phyloP scores from a whole-genome alignment of 2,113 vertebrate species.

The Poeciliopsis turrubarensis region DNA sequence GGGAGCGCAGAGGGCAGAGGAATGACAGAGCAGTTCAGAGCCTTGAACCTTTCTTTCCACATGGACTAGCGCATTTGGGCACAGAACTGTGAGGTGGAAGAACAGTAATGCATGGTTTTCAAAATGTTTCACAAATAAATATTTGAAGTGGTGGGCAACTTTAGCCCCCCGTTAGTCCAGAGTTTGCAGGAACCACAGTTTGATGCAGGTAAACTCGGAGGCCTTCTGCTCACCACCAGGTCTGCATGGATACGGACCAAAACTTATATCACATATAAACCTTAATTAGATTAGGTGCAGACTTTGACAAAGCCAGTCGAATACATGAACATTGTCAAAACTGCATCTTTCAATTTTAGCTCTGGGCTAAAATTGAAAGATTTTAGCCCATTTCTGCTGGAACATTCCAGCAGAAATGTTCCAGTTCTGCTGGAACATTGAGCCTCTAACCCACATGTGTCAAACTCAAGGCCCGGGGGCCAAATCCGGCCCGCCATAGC shows the following conservation, averaged over 20 bases:
- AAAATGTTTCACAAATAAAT: not conserved
- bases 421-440: too few relatives aligned
- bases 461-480: too few relatives aligned
- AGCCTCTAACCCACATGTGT: too few relatives aligned
- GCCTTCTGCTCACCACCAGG: too few relatives aligned
- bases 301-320: not conserved
- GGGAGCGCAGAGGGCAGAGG: slow-evolving; percentile 35
- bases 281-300: not conserved
- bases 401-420: not conserved
- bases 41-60: not conserved
- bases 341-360: not conserved
- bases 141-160: not conserved
- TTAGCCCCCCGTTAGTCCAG: not conserved
- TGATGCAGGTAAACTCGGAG: too few relatives aligned
- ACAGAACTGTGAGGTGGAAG: not conserved
- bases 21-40: slow-evolving; percentile 16
- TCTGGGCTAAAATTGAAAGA: too few relatives aligned
- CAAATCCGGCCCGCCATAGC: too few relatives aligned
- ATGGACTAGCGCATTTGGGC: not conserved
- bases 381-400: too few relatives aligned
- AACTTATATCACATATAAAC: too few relatives aligned
- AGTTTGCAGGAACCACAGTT: not conserved
- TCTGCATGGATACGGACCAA: too few relatives aligned
- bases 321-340: not conserved
- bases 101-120: not conserved